Base-by-base conservation (phyloP, 2,888 invertebrate species). In the Leptogaster cylindrica region DNA sequence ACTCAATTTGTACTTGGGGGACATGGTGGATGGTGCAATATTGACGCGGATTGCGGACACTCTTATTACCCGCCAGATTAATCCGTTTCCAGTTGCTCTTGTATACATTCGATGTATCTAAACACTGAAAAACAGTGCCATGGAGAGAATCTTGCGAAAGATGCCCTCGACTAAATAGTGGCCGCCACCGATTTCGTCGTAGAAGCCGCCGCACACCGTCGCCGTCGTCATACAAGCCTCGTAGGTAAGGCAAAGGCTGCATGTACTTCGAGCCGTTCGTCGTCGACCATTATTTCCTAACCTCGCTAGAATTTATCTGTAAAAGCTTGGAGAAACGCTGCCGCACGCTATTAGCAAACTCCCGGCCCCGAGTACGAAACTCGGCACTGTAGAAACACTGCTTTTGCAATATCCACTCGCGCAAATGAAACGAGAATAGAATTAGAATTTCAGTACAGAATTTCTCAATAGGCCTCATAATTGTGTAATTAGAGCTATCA, bases 361-460 rank as follows among this genome's bases (percentile, higher is more conserved):
- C 28, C 12, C 39, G 39, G n/a, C n/a, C 23, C 23, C 39, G 58
- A 58, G 41, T 58, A 41, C 25, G 58, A 39, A 58, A 58, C 58
- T 14, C 8, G 20, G 39, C 16, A n/a, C 58, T 23, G 8, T 1
- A 39, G 39, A 39, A 39, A 39, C 12, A 39, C 39, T 8, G n/a
- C 46, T 61, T 61, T 61, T 61, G 61, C 61, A 61, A 61, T 25
- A 61, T 5, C 8, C n/a, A 25, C 41, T 41, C 58, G 61, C 61
- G 61, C 61, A 44, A 61, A 61, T 61, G 61, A 65, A 65, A 65
- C 65, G 50, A 65, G 65, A 65, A 65, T 65, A 65, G 65, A 65
- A 51, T 64, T 51, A 65, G 65, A 65, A 65, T 65, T 65, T 65
- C 65, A 65, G 65, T 36, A 65, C 65, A 65, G 39, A 65, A 65